A percentile compares a stretch with the other conserved stretches of the same genome.
Conservation (phyloP, 2,888 invertebrate genomes). For the Eledona agricola region DNA sequence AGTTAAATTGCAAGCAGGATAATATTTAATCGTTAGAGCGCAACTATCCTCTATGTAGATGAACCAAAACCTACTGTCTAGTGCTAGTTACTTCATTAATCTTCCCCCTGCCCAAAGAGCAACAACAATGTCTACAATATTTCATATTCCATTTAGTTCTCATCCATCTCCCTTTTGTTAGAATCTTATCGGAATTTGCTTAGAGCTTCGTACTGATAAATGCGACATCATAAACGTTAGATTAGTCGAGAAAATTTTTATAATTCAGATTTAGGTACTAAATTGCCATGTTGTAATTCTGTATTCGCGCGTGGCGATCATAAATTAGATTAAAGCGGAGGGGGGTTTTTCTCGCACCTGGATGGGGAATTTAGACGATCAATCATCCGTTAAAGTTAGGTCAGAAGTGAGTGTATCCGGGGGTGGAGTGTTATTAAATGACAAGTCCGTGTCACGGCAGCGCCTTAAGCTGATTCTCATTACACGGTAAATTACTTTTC, state of each 20-base stretch:
- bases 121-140: slow-evolving; percentile 12
- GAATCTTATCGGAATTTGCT: background rate
- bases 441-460: slow-evolving; percentile 31
- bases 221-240: no score
- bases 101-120: slow-evolving; percentile 14
- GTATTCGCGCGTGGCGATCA: no score
- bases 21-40: slow-evolving; percentile 10
- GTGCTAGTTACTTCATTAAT: slow-evolving; percentile 21
- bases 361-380: slow-evolving; percentile 35
- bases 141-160: slow-evolving; percentile 2
- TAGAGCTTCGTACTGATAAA: background rate
- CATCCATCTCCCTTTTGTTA: slow-evolving; percentile 8
- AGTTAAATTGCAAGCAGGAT: slow-evolving; percentile 4
- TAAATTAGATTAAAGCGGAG: slow-evolving; percentile 27
- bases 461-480: slow-evolving; percentile 35
- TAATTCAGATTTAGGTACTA: no score
- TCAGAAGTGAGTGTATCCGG: slow-evolving; percentile 32
- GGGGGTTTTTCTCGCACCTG: slow-evolving; percentile 25
- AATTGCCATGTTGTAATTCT: no score
- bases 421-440: slow-evolving; percentile 32
- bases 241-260: no score
- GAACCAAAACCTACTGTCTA: slow-evolving; percentile 18
- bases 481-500: slow-evolving; percentile 38
- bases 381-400: slow-evolving; percentile 36
- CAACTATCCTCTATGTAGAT: slow-evolving; percentile 7